Evolutionary conservation across 2,888 invertebrate genomes (phyloP).

Genomic region (Dynastes hyllus): DNA sequence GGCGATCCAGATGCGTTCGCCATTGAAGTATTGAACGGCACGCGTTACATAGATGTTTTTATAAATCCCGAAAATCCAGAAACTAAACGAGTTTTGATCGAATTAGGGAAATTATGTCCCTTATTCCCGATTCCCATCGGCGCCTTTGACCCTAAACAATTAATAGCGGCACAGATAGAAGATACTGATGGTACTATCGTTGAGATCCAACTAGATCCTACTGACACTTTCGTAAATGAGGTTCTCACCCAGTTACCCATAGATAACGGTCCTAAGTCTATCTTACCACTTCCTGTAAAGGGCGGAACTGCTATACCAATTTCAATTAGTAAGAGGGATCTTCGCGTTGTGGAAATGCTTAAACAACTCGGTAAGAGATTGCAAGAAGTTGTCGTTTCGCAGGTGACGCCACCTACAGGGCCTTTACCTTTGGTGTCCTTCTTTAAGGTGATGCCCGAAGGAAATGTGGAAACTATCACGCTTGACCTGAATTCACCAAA

Average conservation of each 20-base stretch:
- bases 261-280: background rate
- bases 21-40: background rate
- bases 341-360: background rate
- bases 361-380: constrained; percentile 2
- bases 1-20: background rate
- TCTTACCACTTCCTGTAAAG: too few species aligned
- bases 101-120: background rate
- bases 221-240: background rate
- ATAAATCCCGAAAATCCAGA: background rate
- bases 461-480: background rate
- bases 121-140: background rate
- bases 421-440: background rate
- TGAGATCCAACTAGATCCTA: constrained; percentile 4
- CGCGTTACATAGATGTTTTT: background rate
- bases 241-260: background rate
- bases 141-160: background rate
- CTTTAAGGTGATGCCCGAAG: background rate
- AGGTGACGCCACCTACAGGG: background rate
- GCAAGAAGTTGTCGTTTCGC: background rate
- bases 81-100: background rate
- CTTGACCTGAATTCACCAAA: background rate
- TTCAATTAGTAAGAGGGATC: background rate
- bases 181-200: background rate
- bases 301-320: background rate
- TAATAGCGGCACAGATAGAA: background rate